These are phyloP conservation scores for Mycalesis mineus DNA, from an alignment of 2,888 invertebrate species.

Conservation along the genomic window DNA sequence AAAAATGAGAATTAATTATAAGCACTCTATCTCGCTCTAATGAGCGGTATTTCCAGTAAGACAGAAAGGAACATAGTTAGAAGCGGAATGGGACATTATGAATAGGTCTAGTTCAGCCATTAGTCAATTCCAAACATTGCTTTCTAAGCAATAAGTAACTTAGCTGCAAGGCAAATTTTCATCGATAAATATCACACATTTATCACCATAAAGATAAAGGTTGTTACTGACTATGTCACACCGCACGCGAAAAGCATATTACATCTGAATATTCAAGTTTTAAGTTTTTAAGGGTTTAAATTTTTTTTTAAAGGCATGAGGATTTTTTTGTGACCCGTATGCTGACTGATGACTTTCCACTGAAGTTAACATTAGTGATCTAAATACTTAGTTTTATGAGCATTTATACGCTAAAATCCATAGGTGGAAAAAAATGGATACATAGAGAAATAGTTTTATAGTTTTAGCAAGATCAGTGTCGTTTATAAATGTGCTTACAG, in stretches of 20 bases:
- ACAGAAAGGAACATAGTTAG: not conserved
- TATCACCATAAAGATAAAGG: conserved; percentile 37
- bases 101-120: not conserved
- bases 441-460: too few species aligned
- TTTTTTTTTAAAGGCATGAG: too few species aligned
- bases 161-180: conserved; percentile 56
- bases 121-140: conserved; percentile 62
- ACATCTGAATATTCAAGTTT: not conserved
- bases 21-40: not conserved
- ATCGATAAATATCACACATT: conserved; percentile 61
- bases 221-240: not conserved
- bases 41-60: not conserved
- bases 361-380: too few species aligned
- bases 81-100: not conserved
- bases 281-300: too few species aligned
- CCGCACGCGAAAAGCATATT: not conserved
- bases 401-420: too few species aligned
- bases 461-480: too few species aligned
- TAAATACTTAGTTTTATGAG: too few species aligned
- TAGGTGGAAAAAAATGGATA: too few species aligned
- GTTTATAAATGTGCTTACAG: too few species aligned
- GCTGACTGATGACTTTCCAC: too few species aligned
- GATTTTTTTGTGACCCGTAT: too few species aligned
- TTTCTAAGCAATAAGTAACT: conserved; percentile 42
- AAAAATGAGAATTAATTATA: too few species aligned